These are phyloP conservation scores for Notamacropus eugenii DNA, from an alignment of 2,797 vertebrate species.

Conservation along the genomic window DNA sequence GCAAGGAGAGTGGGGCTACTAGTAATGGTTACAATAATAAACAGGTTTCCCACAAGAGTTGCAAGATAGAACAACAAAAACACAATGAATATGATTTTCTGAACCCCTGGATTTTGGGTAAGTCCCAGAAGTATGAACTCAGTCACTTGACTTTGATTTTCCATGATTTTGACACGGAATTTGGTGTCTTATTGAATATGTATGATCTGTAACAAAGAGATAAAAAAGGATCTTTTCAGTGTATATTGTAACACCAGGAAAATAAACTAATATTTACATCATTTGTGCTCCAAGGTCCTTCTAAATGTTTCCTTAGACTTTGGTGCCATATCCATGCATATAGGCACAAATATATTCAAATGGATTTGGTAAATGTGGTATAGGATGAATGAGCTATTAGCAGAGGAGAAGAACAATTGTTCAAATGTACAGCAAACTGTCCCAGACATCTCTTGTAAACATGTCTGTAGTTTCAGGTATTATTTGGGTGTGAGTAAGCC, in stretches of 20 bases:
- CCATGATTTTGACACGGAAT: not conserved
- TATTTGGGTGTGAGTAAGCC: not conserved
- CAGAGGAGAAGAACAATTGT: not conserved
- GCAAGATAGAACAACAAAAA: constrained; percentile 61
- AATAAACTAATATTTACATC: not conserved
- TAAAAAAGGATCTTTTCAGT: not conserved
- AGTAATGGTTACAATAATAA: constrained; percentile 53
- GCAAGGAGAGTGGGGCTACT: constrained; percentile 38
- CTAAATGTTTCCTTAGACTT: not conserved
- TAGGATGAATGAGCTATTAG: not conserved
- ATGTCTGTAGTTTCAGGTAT: not conserved
- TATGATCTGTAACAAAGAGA: not conserved
- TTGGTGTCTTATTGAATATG: not conserved
- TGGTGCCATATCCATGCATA: not conserved
- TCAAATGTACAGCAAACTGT: not conserved
- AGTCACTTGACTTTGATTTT: not conserved
- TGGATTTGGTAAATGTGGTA: not conserved
- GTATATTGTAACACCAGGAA: not conserved
- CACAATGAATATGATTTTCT: constrained; percentile 47
- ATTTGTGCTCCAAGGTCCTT: not conserved
- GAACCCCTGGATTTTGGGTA: not conserved
- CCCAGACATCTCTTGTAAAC: not conserved
- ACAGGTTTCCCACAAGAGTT: constrained; percentile 62
- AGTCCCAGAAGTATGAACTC: not conserved
- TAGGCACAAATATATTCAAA: not conserved